Evolutionary conservation across 2,113 vertebrate species (phyloP).

Genomic region (Beaufortia kweichowensis): DNA sequence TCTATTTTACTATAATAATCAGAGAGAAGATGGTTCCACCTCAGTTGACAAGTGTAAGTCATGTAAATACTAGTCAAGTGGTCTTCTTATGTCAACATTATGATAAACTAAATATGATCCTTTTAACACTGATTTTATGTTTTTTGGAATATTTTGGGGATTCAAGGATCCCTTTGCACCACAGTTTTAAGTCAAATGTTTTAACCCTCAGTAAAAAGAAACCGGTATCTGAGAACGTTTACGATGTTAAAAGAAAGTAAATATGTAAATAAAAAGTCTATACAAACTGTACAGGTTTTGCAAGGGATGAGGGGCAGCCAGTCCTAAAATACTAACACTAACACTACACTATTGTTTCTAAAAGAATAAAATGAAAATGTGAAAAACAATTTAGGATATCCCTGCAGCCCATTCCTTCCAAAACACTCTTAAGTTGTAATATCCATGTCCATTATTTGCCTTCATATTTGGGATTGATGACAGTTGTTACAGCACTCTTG

Average conservation of each 20-base stretch:
- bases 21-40: too few relatives aligned
- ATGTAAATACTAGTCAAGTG: too few relatives aligned
- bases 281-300: conserved; percentile 50
- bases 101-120: background rate
- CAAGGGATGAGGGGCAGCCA: conserved; percentile 18
- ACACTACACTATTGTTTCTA: conserved; percentile 41
- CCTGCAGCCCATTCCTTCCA: background rate
- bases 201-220: background rate
- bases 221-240: background rate
- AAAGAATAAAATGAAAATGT: conserved; percentile 10
- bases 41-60: too few relatives aligned
- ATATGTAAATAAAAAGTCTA: conserved; percentile 38
- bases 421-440: background rate
- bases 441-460: conserved; percentile 83
- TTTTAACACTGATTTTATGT: background rate
- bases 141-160: background rate
- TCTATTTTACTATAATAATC: background rate
- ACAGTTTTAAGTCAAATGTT: background rate
- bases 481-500: conserved; percentile 97
- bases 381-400: conserved; percentile 20
- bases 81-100: background rate
- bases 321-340: conserved; percentile 7
- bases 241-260: conserved; percentile 16
- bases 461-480: conserved; percentile 98
- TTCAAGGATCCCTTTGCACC: background rate